phyloP scores from a whole-genome alignment of 2,888 invertebrate species.

The Bhutanitis thaidina region DNA sequence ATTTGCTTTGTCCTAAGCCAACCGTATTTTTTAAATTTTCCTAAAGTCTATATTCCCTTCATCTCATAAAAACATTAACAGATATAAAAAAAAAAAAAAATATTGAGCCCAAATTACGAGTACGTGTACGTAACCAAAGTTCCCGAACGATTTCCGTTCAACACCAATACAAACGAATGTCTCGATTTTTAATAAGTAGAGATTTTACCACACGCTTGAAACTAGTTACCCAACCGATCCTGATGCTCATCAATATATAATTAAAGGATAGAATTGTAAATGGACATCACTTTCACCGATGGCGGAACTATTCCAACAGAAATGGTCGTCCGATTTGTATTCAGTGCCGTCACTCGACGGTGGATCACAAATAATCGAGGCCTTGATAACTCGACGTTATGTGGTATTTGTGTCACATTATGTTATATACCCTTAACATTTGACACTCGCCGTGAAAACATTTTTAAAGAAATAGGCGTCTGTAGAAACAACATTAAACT shows the following conservation, averaged over 20 bases:
- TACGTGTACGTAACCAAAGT: no score
- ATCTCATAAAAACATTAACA: no score
- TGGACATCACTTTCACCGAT: conserved; percentile 37
- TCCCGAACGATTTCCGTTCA: background rate
- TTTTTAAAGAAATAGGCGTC: background rate
- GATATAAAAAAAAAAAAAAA: no score
- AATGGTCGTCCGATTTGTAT: conserved; percentile 46
- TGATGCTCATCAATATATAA: conserved; percentile 37
- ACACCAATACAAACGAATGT: background rate
- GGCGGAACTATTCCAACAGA: conserved; percentile 30
- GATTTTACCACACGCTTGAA: background rate
- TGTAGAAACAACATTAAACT: no score
- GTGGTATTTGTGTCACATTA: conserved; percentile 44
- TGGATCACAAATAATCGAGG: conserved; percentile 53
- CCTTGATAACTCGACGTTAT: conserved; percentile 38
- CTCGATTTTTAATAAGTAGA: conserved; percentile 15
- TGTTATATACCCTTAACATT: conserved; percentile 3
- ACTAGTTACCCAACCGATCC: conserved; percentile 11
- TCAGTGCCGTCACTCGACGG: conserved; percentile 32
- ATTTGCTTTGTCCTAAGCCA: no score
- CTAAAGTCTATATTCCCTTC: no score
- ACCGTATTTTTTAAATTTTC: no score
- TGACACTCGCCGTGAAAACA: background rate
- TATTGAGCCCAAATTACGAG: no score
- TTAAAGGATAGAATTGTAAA: conserved; percentile 40